Percentiles rank a stretch among this genome's conserved stretches.
phyloP scores from a whole-genome alignment of 1,140 invertebrate species.

The Drosophila baimaii region DNA sequence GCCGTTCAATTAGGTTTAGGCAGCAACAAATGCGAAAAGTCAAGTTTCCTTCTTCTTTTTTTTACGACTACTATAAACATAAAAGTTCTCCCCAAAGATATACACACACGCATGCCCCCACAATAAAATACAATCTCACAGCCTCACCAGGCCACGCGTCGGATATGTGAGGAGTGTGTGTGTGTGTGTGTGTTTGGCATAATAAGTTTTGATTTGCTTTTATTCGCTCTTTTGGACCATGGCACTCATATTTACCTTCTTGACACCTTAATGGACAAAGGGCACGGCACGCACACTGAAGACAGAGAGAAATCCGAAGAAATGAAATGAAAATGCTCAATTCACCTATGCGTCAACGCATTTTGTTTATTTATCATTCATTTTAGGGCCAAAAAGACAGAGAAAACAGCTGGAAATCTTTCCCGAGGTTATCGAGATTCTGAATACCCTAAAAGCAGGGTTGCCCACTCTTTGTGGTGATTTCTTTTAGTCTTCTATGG shows the following conservation, averaged over 20 bases:
- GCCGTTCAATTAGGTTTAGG: constrained; percentile 79
- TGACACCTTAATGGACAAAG: constrained; percentile 76
- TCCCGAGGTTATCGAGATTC: not conserved
- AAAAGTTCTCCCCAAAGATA: constrained; percentile 68
- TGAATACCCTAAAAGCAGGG: constrained; percentile 1
- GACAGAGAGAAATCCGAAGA: not conserved
- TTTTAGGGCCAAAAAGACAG: constrained; percentile 2
- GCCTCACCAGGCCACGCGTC: too few relatives aligned
- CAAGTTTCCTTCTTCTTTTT: constrained; percentile 53
- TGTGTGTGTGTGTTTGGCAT: constrained; percentile 62
- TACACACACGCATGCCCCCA: constrained; percentile 21
- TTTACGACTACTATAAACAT: constrained; percentile 76
- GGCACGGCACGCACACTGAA: constrained; percentile 36
- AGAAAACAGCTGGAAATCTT: not conserved
- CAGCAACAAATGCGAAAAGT: constrained; percentile 71
- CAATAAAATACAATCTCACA: constrained; percentile 56
- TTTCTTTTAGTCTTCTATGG: not conserved
- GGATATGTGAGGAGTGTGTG: not conserved
- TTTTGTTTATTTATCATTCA: constrained; percentile 62
- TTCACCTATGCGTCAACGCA: constrained; percentile 41
- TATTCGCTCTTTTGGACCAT: constrained; percentile 50
- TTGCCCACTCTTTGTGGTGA: not conserved
- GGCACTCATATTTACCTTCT: constrained; percentile 62
- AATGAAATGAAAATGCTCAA: constrained; percentile 50
- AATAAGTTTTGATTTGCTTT: constrained; percentile 82